Evolutionary conservation across 2,797 vertebrate species (phyloP).

Genomic region (Yasuhikotakia modesta): DNA sequence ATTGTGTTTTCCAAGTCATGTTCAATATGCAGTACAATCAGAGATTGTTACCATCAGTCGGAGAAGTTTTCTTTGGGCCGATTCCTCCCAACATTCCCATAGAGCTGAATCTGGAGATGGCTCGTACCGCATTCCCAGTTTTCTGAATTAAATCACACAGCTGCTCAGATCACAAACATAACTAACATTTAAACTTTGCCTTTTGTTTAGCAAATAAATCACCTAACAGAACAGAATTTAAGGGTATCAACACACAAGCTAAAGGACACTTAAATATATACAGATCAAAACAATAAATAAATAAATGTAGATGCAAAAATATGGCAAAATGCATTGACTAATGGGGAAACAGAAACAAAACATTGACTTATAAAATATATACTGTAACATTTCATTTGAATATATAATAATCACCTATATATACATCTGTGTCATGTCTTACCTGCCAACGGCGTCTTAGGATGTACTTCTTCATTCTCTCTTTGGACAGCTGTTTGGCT

Average conservation of each 20-base stretch:
- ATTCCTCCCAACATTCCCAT: conserved; percentile 98
- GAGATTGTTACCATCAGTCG: conserved; percentile 62
- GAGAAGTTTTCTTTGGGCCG: conserved; percentile 86
- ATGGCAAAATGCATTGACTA: no score
- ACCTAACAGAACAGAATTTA: no score
- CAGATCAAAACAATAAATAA: no score
- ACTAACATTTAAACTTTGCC: no score
- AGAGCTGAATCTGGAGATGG: conserved; percentile 93
- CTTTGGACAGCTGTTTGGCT: conserved; percentile 96
- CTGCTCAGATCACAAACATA: conserved; percentile 9
- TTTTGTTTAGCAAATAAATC: no score
- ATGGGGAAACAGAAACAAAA: no score
- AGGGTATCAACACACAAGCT: no score
- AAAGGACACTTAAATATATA: no score
- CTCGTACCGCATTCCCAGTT: conserved; percentile 96
- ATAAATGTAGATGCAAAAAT: background rate
- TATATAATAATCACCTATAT: no score
- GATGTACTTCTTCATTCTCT: conserved; percentile 99
- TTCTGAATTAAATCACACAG: conserved; percentile 75
- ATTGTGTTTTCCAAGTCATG: background rate
- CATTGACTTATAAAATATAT: no score
- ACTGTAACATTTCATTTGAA: no score
- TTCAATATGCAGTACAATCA: background rate
- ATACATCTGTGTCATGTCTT: conserved; percentile 52
- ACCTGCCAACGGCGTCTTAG: conserved; percentile 99